Base-by-base conservation (phyloP, 2,888 invertebrate species). In the Caenorhabditis zanzibari region DNA sequence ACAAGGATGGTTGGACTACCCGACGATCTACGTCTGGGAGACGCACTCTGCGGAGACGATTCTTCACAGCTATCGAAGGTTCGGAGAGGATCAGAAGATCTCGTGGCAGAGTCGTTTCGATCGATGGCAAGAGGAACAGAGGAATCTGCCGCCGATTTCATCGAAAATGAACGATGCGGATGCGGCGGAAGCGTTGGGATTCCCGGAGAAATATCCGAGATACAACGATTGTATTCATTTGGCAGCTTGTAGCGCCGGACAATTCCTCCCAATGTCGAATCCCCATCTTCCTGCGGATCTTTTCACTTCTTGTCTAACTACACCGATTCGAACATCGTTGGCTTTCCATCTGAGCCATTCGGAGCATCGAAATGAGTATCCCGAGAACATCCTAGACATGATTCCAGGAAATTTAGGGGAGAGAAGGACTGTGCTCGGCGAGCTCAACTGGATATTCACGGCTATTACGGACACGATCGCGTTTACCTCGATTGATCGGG, bases 401-500 rank as follows among this genome's bases (percentile, higher is more conserved):
- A 96, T 99, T 90, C 98, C 98, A 9, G 99, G 99, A 1, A 96
- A 96, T 92, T 95, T 97, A 88, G 96, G 96, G 0, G 92, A 92
- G 74, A 44, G 88, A 24, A 95, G 97, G 90, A 98, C 99, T 35
- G 97, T 98, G 96, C 94, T 98, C 88, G 99, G 99, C 63, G 98
- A 99, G 94, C 94, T 99, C 82, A 99, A 99, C 94, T 99, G 99
- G 99, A 98, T 99, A 92, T 99, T 99, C 94, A 99, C 99, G 2
- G 98, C 99, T 58, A 97, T 99, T 90, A 99, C 99, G 0, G 99
- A 99, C 93, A 99, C 99, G 12, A 98, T 99, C 92, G 99, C 99
- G 0, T 99, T 98, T 98, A 97, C 97, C 93, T 96, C 96, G 54
- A 94, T 99, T 90, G 96, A 97, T 5, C 58, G 93, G 93, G 97